Conservation (phyloP, 2,797 vertebrate species). For the Coregonus ussuriensis region DNA sequence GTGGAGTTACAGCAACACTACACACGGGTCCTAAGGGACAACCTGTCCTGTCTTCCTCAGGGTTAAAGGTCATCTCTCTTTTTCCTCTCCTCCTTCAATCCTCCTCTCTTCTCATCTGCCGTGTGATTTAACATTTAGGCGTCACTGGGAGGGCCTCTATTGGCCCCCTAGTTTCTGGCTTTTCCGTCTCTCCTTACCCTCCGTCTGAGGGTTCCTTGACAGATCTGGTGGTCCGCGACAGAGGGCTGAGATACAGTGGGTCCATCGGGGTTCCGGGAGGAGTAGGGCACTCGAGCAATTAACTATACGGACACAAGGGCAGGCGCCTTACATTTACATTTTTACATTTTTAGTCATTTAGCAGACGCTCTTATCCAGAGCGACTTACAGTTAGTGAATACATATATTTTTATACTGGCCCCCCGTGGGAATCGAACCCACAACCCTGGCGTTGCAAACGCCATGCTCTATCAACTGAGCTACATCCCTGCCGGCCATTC, state of each 20-base stretch:
- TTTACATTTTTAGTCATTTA: too few relatives aligned
- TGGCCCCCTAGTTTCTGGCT: background rate
- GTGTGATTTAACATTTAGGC: background rate
- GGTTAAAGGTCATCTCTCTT: constrained; percentile 18
- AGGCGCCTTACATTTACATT: constrained; percentile 1
- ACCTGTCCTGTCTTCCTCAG: background rate
- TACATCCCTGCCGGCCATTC: too few relatives aligned
- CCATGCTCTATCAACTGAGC: too few relatives aligned
- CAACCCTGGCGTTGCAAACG: too few relatives aligned
- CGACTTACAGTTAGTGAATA: too few relatives aligned
- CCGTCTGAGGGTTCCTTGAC: background rate
- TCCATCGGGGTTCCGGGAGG: background rate
- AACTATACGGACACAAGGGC: constrained; percentile 39
- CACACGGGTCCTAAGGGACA: constrained; percentile 6
- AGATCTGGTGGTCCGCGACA: constrained; percentile 11
- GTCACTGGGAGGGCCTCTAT: background rate
- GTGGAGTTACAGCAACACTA: constrained; percentile 39
- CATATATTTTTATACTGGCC: too few relatives aligned
- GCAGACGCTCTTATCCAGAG: too few relatives aligned
- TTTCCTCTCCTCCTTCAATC: too few relatives aligned
- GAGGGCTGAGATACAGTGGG: background rate
- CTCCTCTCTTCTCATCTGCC: background rate
- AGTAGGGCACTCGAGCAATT: constrained; percentile 35
- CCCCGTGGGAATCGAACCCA: too few relatives aligned
- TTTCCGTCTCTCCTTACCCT: background rate